phyloP scores from a whole-genome alignment of 2,888 invertebrate genomes.

The Ceraclea dissimilis region DNA sequence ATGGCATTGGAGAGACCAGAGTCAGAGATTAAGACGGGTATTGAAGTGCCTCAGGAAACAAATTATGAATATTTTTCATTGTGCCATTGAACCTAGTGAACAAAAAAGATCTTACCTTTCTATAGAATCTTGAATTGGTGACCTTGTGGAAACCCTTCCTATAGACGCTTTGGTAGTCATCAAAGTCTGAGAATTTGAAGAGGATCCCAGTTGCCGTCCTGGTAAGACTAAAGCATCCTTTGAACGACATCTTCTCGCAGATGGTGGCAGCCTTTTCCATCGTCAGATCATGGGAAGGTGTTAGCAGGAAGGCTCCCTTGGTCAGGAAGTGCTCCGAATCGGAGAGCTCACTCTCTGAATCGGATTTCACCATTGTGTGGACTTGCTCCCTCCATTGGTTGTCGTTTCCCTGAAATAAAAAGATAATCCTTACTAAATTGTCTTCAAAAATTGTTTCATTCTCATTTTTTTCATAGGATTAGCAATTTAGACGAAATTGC shows the following conservation, averaged over 20 bases:
- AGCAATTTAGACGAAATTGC: no score
- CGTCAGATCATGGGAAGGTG: slow-evolving; percentile 78
- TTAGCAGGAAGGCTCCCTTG: slow-evolving; percentile 75
- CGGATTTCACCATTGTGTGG: slow-evolving; percentile 55
- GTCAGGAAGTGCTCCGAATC: slow-evolving; percentile 71
- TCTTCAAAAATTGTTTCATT: no score
- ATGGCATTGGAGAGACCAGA: no score
- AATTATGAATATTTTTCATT: no score
- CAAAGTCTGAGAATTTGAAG: slow-evolving; percentile 81
- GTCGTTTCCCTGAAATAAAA: slow-evolving; percentile 17
- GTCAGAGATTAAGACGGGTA: no score
- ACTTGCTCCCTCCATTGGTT: slow-evolving; percentile 44
- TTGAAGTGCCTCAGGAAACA: no score
- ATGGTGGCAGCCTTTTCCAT: slow-evolving; percentile 80
- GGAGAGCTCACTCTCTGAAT: slow-evolving; percentile 72
- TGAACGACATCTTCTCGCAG: slow-evolving; percentile 84
- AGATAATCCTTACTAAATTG: no score
- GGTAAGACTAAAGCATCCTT: slow-evolving; percentile 77
- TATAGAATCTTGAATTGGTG: slow-evolving; percentile 76
- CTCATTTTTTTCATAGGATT: no score
- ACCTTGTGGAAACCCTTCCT: slow-evolving; percentile 84
- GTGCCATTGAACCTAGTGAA: no score
- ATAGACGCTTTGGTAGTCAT: slow-evolving; percentile 79
- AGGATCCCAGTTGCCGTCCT: slow-evolving; percentile 84
- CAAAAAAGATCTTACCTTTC: slow-evolving; percentile 76